A percentile compares a stretch with the other conserved stretches of the same genome.
phyloP scores from a whole-genome alignment of 2,113 vertebrate genomes.

The Morone saxatilis region DNA sequence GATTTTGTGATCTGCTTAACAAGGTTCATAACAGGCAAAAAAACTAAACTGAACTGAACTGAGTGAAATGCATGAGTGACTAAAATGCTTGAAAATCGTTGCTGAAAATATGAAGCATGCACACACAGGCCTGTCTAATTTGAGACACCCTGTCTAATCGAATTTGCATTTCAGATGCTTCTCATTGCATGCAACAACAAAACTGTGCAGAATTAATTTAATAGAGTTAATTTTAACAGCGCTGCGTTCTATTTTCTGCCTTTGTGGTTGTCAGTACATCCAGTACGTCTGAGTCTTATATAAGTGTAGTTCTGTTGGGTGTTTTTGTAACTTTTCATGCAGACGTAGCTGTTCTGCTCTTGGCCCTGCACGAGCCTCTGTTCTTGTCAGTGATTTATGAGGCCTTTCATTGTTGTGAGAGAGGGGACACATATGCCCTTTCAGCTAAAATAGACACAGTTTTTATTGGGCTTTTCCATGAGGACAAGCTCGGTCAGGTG shows the following conservation, averaged over 20 bases:
- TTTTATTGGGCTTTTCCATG: not conserved
- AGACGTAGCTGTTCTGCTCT: not conserved
- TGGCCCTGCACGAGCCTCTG: not conserved
- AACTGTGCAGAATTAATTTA: conserved; percentile 19
- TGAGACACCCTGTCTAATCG: not conserved
- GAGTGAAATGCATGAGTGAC: not conserved
- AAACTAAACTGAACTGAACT: no score
- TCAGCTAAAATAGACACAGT: conserved; percentile 33
- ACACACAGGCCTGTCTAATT: conserved; percentile 12
- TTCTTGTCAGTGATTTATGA: conserved; percentile 32
- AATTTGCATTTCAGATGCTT: conserved; percentile 37
- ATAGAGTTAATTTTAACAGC: not conserved
- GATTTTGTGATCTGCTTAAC: no score
- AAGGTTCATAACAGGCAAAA: no score
- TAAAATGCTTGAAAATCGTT: not conserved
- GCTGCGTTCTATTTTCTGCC: not conserved
- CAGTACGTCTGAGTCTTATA: not conserved
- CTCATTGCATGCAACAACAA: not conserved
- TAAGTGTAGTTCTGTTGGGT: not conserved
- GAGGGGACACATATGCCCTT: not conserved
- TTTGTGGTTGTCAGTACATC: not conserved
- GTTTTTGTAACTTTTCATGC: not conserved
- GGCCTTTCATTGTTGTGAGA: conserved; percentile 1
- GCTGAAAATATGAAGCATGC: not conserved
- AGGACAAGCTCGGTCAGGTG: conserved; percentile 29